Base-by-base conservation (phyloP, 2,888 invertebrate genomes). In the Amphipyra tragopoginis region DNA sequence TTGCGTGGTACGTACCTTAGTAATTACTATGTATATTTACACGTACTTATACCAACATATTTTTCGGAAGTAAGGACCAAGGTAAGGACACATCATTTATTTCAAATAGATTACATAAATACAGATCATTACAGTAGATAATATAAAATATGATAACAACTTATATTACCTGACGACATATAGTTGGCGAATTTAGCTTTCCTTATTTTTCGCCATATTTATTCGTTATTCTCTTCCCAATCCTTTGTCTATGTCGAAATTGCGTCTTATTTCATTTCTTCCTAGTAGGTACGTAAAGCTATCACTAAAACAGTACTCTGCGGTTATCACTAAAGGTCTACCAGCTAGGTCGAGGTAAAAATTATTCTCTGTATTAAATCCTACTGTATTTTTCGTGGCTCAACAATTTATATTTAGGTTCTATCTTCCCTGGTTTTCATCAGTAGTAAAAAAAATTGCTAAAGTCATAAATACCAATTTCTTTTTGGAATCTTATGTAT, bases 1-100 rank as follows among this genome's bases (percentile, higher is more conserved):
- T 34, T 57, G 74, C 8, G 5, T 43, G 13, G n/a, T 13, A 11
- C 5, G 3, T 21, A 29, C 29, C 2, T 52, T 33, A 54, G 50
- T 63, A 50, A 43, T 43, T 56, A 50, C 43, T 65, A 53, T 61
- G 33, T 60, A 26, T 50, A 61, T 57, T 60, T 71, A 60, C 69
- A 66, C 13, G 15, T 42, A 11, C 29, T 3, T 3, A 29, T 29
- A 29, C 5, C 29, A 5, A 29, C 29, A 3, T 29, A 29, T 29
- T 29, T 29, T 29, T 29, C 29, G 3, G 3, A 5, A 29, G n/a
- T n/a, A n/a, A n/a, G n/a, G n/a, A n/a, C n/a, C n/a, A n/a, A n/a
- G n/a, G 13, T 36, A 33, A 39, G 44, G 29, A 29, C 4, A 29
- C 5, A 29, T 34, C 21, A 34, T 44, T 29, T 43, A 21, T 26